These are phyloP conservation scores for Leptinotarsa texana DNA, from an alignment of 1,140 invertebrate genomes.

Conservation along the genomic window DNA sequence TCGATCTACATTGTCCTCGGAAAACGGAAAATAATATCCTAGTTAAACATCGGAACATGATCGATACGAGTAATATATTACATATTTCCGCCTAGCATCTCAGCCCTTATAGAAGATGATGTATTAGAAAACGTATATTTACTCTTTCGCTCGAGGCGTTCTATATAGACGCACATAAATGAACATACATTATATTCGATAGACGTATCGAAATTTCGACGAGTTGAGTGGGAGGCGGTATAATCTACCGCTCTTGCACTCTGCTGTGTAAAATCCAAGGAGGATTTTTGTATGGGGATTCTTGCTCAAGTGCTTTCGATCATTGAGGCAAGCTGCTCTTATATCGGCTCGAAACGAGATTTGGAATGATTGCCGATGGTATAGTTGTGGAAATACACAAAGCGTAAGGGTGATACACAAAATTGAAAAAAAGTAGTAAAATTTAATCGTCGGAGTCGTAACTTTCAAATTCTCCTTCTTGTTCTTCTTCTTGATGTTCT, in stretches of 20 bases:
- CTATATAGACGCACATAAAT: background rate
- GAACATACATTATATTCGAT: conserved; percentile 3
- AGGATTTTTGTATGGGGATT: too few relatives aligned
- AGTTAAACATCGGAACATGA: background rate
- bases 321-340: too few relatives aligned
- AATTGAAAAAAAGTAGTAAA: too few relatives aligned
- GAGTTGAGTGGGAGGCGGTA: background rate
- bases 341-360: too few relatives aligned
- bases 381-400: too few relatives aligned
- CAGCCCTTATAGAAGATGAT: background rate
- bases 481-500: too few relatives aligned
- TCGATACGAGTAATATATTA: background rate
- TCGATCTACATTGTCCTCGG: background rate
- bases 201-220: background rate
- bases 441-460: too few relatives aligned
- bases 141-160: background rate
- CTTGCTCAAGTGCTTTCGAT: too few relatives aligned
- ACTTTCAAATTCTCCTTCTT: too few relatives aligned
- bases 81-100: background rate
- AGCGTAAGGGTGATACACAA: too few relatives aligned
- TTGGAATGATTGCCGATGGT: too few relatives aligned
- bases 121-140: background rate
- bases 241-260: conserved; percentile 2
- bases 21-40: background rate
- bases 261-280: too few relatives aligned